Percentiles rank a stretch among this genome's conserved stretches.
phyloP scores from a whole-genome alignment of 2,888 invertebrate genomes.

The Polydrusus pterygomalis region DNA sequence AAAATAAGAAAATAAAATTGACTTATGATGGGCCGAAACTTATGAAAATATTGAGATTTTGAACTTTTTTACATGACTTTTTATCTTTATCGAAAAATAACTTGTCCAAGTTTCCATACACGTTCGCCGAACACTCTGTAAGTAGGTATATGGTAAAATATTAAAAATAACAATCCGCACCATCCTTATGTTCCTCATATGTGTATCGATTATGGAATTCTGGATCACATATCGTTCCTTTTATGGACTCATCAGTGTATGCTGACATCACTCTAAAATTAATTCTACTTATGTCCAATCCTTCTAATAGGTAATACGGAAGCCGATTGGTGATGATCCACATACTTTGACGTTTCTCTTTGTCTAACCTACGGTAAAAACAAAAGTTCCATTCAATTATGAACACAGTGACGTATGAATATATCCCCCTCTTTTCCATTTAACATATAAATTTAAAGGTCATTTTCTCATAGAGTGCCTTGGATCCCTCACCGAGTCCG shows the following conservation, averaged over 20 bases:
- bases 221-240: slow-evolving; percentile 83
- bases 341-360: slow-evolving; percentile 79
- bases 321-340: slow-evolving; percentile 87
- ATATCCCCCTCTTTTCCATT: too few species aligned
- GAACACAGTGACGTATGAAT: too few species aligned
- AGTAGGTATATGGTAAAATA: neutral
- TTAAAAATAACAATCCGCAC: slow-evolving; percentile 29
- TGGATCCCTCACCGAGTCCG: too few species aligned
- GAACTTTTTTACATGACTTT: too few species aligned
- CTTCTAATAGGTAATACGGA: slow-evolving; percentile 82
- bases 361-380: slow-evolving; percentile 75
- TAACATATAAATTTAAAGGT: too few species aligned
- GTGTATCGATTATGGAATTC: slow-evolving; percentile 59
- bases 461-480: too few species aligned
- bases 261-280: slow-evolving; percentile 86
- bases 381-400: neutral
- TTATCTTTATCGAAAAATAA: too few species aligned
- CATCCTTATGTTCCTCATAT: slow-evolving; percentile 22
- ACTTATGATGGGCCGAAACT: too few species aligned
- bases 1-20: too few species aligned
- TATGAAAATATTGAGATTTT: too few species aligned
- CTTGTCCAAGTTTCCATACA: too few species aligned
- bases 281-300: slow-evolving; percentile 77
- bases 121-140: too few species aligned
- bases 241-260: slow-evolving; percentile 77